Evolutionary conservation across 2,113 vertebrate species (phyloP).

Genomic region (Scartelaos histophorus): DNA sequence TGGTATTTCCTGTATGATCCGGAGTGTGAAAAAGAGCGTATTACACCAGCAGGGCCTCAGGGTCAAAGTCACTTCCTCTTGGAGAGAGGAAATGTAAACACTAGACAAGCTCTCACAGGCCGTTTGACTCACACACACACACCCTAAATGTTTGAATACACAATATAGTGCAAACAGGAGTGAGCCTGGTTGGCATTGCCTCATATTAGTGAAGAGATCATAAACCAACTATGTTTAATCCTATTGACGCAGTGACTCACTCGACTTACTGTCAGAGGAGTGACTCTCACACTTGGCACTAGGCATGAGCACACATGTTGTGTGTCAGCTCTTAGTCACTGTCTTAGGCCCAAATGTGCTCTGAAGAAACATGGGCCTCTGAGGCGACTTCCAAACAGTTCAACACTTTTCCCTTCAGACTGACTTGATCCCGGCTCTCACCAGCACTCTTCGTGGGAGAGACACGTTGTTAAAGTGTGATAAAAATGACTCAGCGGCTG

Average conservation of each 20-base stretch:
- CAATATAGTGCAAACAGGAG: constrained; percentile 9
- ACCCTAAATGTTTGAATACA: constrained; percentile 33
- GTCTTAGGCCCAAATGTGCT: constrained; percentile 20
- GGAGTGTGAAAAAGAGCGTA: constrained; percentile 20
- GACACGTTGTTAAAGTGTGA: constrained; percentile 53
- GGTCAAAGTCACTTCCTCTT: constrained; percentile 67
- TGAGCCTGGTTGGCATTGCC: constrained; percentile 23
- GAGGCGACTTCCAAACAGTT: constrained; percentile 10
- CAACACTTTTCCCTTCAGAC: constrained; percentile 1
- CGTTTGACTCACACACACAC: constrained; percentile 39
- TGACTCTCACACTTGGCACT: constrained; percentile 50
- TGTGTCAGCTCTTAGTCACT: constrained; percentile 61
- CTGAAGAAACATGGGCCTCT: constrained; percentile 29
- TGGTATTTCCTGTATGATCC: constrained; percentile 52
- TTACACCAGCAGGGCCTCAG: constrained; percentile 54
- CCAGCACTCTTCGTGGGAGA: constrained; percentile 42
- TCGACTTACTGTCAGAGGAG: constrained; percentile 56
- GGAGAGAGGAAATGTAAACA: constrained; percentile 55
- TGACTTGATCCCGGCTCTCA: constrained; percentile 20
- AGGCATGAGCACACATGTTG: constrained; percentile 44
- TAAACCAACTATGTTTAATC: constrained; percentile 18
- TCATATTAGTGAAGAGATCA: constrained; percentile 15
- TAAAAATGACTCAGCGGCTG: constrained; percentile 65
- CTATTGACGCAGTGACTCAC: constrained; percentile 60
- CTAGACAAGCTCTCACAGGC: constrained; percentile 56